These are phyloP conservation scores for Parnassius orleans DNA, from an alignment of 2,888 invertebrate genomes.

Conservation along the genomic window DNA sequence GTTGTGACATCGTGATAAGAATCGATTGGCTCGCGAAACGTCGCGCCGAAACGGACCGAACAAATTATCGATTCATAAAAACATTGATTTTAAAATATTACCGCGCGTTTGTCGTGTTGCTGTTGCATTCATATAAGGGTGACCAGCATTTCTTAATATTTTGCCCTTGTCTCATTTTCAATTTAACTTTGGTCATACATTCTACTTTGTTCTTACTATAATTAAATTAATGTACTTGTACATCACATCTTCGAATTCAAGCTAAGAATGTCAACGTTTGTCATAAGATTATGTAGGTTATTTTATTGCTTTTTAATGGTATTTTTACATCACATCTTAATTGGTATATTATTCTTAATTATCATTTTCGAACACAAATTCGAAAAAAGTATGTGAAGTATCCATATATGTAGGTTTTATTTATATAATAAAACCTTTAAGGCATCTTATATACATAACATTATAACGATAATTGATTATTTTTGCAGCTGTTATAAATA, in stretches of 20 bases:
- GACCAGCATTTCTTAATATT: constrained; percentile 39
- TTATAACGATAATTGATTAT: too few species aligned
- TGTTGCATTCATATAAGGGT: constrained; percentile 63
- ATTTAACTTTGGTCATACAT: constrained; percentile 9
- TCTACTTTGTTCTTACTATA: background rate
- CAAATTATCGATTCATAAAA: constrained; percentile 81
- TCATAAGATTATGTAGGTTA: background rate
- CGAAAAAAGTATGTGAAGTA: too few species aligned
- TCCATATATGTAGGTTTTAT: too few species aligned
- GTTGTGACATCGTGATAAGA: constrained; percentile 75
- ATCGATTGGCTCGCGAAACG: constrained; percentile 76
- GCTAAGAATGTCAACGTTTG: background rate
- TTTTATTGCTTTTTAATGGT: background rate
- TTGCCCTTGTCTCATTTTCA: constrained; percentile 2
- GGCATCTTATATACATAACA: too few species aligned
- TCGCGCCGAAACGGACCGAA: constrained; percentile 75
- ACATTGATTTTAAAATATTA: constrained; percentile 79
- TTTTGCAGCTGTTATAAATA: too few species aligned
- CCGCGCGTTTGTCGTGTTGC: constrained; percentile 68
- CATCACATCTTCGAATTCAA: background rate
- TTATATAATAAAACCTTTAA: too few species aligned
- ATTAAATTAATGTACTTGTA: background rate
- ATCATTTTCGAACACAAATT: too few species aligned
- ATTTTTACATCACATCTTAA: too few species aligned
- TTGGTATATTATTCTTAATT: too few species aligned